These are phyloP conservation scores for Drosophila nasuta DNA, from an alignment of 1,140 invertebrate genomes.

Conservation along the genomic window DNA sequence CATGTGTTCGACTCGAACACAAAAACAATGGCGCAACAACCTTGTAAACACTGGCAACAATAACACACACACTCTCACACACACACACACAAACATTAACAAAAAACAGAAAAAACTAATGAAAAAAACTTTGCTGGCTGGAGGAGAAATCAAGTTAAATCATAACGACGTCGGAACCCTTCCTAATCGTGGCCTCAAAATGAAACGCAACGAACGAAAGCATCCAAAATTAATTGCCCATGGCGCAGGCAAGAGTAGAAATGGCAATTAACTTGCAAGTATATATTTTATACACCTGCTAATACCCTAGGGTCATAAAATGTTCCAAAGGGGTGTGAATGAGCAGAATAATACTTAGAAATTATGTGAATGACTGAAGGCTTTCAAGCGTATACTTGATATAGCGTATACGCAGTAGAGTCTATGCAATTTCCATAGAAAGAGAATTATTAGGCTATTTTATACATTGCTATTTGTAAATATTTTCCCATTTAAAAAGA, in stretches of 20 bases:
- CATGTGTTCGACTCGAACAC: conserved; percentile 36
- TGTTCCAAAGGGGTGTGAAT: neutral
- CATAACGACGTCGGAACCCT: neutral
- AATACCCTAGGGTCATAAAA: neutral
- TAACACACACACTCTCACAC: neutral
- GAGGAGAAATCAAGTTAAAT: conserved; percentile 5
- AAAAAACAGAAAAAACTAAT: conserved; percentile 2
- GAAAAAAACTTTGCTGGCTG: neutral
- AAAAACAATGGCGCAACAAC: conserved; percentile 4
- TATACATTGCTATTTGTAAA: too few relatives aligned
- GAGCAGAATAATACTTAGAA: neutral
- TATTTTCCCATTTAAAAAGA: too few relatives aligned
- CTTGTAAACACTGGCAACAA: conserved; percentile 5
- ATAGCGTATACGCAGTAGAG: too few relatives aligned
- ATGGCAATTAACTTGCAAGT: conserved; percentile 66
- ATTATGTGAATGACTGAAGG: neutral
- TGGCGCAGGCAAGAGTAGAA: conserved; percentile 24
- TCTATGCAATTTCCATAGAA: too few relatives aligned
- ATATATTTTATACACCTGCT: conserved; percentile 42
- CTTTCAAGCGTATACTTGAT: too few relatives aligned
- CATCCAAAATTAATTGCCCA: conserved; percentile 55
- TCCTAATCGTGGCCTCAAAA: conserved; percentile 3
- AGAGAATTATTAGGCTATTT: too few relatives aligned
- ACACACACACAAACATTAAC: neutral
- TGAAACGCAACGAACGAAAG: neutral